Base-by-base conservation (phyloP, 2,888 invertebrate genomes). In the Lepidocyrtinus sp. region DNA sequence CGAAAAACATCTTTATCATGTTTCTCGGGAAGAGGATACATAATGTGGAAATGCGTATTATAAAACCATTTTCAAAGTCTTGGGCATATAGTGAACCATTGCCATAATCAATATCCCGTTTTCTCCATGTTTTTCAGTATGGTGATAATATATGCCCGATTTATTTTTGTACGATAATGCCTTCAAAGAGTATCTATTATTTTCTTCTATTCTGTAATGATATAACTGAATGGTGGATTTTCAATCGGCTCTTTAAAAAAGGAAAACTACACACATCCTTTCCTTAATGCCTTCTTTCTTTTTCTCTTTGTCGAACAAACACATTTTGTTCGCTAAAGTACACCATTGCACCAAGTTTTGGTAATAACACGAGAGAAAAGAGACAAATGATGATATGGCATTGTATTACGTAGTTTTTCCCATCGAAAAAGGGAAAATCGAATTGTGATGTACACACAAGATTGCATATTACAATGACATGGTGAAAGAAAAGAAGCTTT, bases 141-240 rank as follows among this genome's bases (percentile, higher is more conserved):
- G 59, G 59, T 64, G 46, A 73, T 65, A 65, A 65, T 65, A 65
- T 74, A 74, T 65, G 24, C 45, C 17, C n/a, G 61, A 25, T 55
- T 17, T 61, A n/a, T 36, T 36, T 36, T 36, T 36, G 12, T n/a
- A 61, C 71, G 55, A 59, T 67, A 59, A 75, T 45, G 69, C 59
- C 36, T 26, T 62, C 19, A 36, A 36, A 24, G 12, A 36, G 36
- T 45, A 55, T 26, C 36, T 36, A 36, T 36, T 36, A 36, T 36
- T 36, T 36, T 36, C 36, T 27, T 65, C 26, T 59, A 27, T 67
- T 27, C 27, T 22, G 21, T 5, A 36, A 36, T 36, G 9, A 12
- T 75, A 68, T 68, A 75, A 75, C 62, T 69, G 67, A 75, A 75
- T 75, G 63, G 62, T 69, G 61, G 24, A 67, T 75, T 55, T 65